phyloP scores from a whole-genome alignment of 2,113 vertebrate genomes.

The Centrocercus urophasianus region DNA sequence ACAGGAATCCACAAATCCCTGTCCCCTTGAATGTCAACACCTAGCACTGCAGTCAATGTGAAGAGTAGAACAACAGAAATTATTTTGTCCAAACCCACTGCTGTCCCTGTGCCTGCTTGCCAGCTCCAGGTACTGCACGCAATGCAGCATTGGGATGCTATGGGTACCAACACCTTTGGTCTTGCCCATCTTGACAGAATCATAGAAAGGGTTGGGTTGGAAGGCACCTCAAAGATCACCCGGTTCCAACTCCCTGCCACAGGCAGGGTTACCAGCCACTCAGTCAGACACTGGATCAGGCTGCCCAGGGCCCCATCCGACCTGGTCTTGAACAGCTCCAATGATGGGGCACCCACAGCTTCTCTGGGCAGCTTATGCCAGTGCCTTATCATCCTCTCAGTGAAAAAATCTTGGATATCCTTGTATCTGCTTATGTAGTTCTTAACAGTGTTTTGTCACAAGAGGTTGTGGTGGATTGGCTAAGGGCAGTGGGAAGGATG shows the following conservation, averaged over 20 bases:
- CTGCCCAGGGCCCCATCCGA: too few relatives aligned
- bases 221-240: too few relatives aligned
- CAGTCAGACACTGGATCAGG: too few relatives aligned
- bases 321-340: too few relatives aligned
- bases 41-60: neutral
- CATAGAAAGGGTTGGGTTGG: too few relatives aligned
- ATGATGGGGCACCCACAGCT: too few relatives aligned
- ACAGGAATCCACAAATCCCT: neutral
- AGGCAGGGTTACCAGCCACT: too few relatives aligned
- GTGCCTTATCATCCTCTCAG: too few relatives aligned
- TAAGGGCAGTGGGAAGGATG: neutral
- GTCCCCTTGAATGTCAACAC: neutral
- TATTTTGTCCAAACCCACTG: neutral
- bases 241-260: too few relatives aligned
- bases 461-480: neutral
- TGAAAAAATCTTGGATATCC: neutral
- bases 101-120: neutral
- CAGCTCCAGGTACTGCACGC: neutral
- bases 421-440: neutral
- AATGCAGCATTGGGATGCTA: rapidly evolving
- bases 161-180: rapidly evolving
- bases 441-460: neutral
- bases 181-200: neutral
- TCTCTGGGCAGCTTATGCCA: too few relatives aligned
- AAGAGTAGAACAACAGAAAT: neutral